Percentiles rank a stretch among this genome's conserved stretches.
phyloP scores from a whole-genome alignment of 1,140 invertebrate genomes.

The Drosophila arawakana region DNA sequence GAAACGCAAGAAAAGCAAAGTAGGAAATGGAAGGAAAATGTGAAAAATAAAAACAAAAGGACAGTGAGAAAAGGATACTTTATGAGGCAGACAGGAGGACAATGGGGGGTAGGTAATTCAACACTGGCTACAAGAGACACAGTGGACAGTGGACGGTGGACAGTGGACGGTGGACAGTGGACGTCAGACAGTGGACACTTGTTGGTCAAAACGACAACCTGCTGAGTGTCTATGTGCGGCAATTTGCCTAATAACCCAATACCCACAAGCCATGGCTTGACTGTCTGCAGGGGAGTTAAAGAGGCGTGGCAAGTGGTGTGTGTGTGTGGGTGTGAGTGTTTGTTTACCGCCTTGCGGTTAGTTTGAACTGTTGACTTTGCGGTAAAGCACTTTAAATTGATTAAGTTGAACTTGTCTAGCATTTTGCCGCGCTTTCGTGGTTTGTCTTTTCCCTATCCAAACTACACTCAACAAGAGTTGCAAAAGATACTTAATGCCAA shows the following conservation, averaged over 20 bases:
- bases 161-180: constrained; percentile 30
- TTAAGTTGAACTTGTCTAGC: constrained; percentile 81
- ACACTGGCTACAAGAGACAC: constrained; percentile 19
- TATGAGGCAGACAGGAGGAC: constrained; percentile 32
- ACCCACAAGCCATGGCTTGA: background rate
- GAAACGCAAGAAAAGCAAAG: constrained; percentile 17
- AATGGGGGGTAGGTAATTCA: constrained; percentile 45
- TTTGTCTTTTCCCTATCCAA: background rate
- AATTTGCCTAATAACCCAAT: constrained; percentile 74
- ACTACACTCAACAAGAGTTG: background rate
- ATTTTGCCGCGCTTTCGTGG: constrained; percentile 24
- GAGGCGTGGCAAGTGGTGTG: constrained; percentile 24
- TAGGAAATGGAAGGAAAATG: constrained; percentile 18
- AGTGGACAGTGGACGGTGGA: constrained; percentile 16
- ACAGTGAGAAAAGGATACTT: constrained; percentile 68
- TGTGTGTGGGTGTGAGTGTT: constrained; percentile 24
- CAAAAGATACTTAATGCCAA: constrained; percentile 66
- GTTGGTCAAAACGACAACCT: constrained; percentile 73
- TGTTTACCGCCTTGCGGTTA: constrained; percentile 65
- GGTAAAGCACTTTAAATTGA: constrained; percentile 79
- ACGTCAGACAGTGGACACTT: constrained; percentile 54
- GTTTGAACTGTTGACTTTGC: constrained; percentile 81
- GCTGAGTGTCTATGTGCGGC: constrained; percentile 63
- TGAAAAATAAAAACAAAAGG: constrained; percentile 34
- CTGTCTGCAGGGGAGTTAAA: background rate